phyloP scores from a whole-genome alignment of 2,113 vertebrate genomes.

The Gobius niger region DNA sequence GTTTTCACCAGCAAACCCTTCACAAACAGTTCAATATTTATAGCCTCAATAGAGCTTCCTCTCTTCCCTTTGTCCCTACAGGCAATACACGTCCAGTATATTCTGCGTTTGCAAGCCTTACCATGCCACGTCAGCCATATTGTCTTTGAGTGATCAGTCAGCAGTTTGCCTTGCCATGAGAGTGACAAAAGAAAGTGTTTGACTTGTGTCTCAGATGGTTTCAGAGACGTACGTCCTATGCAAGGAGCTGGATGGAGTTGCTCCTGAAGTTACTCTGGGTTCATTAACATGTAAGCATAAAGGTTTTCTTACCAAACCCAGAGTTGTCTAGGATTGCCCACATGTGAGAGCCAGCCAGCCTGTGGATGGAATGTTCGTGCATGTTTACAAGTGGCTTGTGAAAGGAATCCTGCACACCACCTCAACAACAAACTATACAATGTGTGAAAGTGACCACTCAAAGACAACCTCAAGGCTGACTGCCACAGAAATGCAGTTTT shows the following conservation, averaged over 20 bases:
- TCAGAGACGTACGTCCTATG: slow-evolving; percentile 46
- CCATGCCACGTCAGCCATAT: slow-evolving; percentile 7
- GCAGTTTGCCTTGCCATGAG: slow-evolving; percentile 56
- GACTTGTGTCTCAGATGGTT: slow-evolving; percentile 67
- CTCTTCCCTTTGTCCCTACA: neutral
- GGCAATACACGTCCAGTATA: slow-evolving; percentile 42
- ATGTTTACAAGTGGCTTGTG: slow-evolving; percentile 65
- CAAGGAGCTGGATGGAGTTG: slow-evolving; percentile 52
- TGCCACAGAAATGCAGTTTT: slow-evolving; percentile 54
- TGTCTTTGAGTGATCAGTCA: slow-evolving; percentile 64
- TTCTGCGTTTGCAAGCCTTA: slow-evolving; percentile 50
- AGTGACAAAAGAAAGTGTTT: slow-evolving; percentile 57
- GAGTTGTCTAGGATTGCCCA: slow-evolving; percentile 36
- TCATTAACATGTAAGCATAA: neutral
- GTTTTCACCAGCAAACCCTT: slow-evolving; percentile 37
- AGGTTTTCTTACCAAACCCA: neutral
- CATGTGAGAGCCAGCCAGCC: slow-evolving; percentile 48
- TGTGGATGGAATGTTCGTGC: slow-evolving; percentile 56
- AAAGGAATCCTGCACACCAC: slow-evolving; percentile 56
- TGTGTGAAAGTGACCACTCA: slow-evolving; percentile 38
- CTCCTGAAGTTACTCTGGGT: slow-evolving; percentile 4
- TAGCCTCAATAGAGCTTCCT: slow-evolving; percentile 34
- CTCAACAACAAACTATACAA: slow-evolving; percentile 1
- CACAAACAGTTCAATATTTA: neutral
- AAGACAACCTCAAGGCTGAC: slow-evolving; percentile 49